Base-by-base conservation (phyloP, 2,113 vertebrate genomes). In the Lucifuga dentata region DNA sequence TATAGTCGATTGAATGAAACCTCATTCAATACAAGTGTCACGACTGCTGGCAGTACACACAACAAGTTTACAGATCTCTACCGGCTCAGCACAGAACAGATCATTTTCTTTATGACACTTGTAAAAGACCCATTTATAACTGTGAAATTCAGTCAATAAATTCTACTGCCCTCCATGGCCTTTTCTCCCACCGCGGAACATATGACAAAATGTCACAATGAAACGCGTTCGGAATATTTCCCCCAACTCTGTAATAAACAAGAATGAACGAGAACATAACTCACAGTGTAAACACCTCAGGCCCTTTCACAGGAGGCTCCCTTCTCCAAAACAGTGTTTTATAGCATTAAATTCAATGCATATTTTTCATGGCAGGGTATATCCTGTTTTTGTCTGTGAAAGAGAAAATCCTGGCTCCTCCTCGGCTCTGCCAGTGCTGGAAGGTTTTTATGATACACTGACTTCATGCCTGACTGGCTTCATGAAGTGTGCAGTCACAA, bases 51-150 rank as follows among this genome's bases (percentile, higher is more conserved):
- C 46, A 20, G 45, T 45, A 59, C 53, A 75, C 69, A 62, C 44
- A 73, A 51, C 62, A 53, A 53, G 76, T 78, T 78, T 57, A 83
- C 81, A 73, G 81, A 81, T 83, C 74, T 74, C 58, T 33, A 20
- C 55, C 8, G 51, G 80, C 68, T 53, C 58, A 8, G 73, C 52
- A 26, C 71, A 72, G 81, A 85, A 80, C 78, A 76, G 77, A 88
- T 84, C 73, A 83, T 84, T 85, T 90, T 82, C 81, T 90, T 89
- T 86, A 80, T 87, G 80, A 79, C 81, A 81, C 80, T 88, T 85
- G 85, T 90, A 91, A 92, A 90, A 89, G 78, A 76, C 74, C 76
- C 83, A 87, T 92, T 91, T 91, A 91, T 86, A 89, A 90, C 83
- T 87, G 77, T 86, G 84, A 78, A 91, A 89, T 85, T 56, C 81